Evolutionary conservation across 2,888 invertebrate species (phyloP), one percentile per base, ranked within the genome.

Genomic region (Zaprionus bogoriensis): DNA sequence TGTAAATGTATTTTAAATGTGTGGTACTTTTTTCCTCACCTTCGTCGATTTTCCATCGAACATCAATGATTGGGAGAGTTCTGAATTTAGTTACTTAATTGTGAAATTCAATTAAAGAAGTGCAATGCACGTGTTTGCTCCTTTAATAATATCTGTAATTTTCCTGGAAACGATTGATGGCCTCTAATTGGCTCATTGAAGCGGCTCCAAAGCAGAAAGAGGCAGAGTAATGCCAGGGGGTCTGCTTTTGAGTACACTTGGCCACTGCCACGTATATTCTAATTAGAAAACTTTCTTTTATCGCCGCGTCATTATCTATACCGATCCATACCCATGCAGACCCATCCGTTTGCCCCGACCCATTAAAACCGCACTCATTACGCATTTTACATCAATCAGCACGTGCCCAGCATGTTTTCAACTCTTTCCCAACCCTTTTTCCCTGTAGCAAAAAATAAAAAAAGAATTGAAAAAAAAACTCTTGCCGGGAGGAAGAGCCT

Each of bases 311-410:
- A 75, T 84, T 81, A 81, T 85, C 72, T 68, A 68, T 81, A 81
- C 82, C 72, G 66, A 68, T 68, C 53, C 30, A 47, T 58, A 58
- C 63, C 55, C 30, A 47, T 58, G 55, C 63, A 53, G 17, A 10
- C 12, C 12, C 7, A 19, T 36, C 2, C 17, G 32, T 9, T 32
- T 17, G 5, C 12, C 25, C 48, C n/a, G 7, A 12, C 19, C 55
- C 59, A 66, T 67, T 71, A 68, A 60, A 80, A 80, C 87, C 80
- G 62, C 84, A 62, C 84, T 86, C 81, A 86, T 81, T 81, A 86
- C 69, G 77, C 72, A 80, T 70, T 86, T 86, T 81, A 83, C 87
- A 83, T 81, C 81, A 83, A 81, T 81, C 81, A 84, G 84, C 81
- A 81, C 81, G 81, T 81, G 87, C 74, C 61, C 74, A 66, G 81